phyloP scores from a whole-genome alignment of 2,888 invertebrate species.

The Ellobium chinense region DNA sequence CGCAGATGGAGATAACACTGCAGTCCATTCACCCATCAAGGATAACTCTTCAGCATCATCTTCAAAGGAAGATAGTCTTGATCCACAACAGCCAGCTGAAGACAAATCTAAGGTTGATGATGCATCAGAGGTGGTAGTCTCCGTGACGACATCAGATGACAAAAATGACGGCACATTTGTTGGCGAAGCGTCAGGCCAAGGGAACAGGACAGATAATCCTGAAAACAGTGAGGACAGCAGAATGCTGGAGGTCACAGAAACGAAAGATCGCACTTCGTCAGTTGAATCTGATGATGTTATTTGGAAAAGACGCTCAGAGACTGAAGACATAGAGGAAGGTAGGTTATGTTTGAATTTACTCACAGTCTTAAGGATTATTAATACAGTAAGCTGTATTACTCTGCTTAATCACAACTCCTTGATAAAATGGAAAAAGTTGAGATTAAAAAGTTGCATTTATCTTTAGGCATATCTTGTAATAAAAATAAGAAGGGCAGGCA shows the following conservation, averaged over 20 bases:
- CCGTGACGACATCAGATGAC: background rate
- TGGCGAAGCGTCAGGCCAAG: background rate
- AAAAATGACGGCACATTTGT: background rate
- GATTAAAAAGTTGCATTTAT: too few species aligned
- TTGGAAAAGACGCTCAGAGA: constrained; percentile 45
- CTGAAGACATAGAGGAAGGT: constrained; percentile 25
- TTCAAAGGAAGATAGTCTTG: background rate
- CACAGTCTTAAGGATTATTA: too few species aligned
- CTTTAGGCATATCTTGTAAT: too few species aligned
- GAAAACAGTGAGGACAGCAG: background rate
- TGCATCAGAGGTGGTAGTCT: too few species aligned
- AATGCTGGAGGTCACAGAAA: background rate
- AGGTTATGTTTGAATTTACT: background rate
- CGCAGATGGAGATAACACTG: too few species aligned
- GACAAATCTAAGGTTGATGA: too few species aligned
- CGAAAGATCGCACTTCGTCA: constrained; percentile 11
- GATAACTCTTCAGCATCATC: background rate
- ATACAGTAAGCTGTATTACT: too few species aligned
- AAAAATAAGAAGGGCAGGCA: too few species aligned
- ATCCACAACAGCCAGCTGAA: too few species aligned
- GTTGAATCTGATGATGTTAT: constrained; percentile 45
- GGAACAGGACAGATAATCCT: background rate
- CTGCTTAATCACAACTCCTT: too few species aligned
- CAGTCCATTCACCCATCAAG: too few species aligned
- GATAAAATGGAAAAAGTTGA: too few species aligned